Percentiles rank a stretch among this genome's conserved stretches.
Evolutionary conservation across 1,140 invertebrate genomes (phyloP).

Genomic region (Laupala kohalensis): DNA sequence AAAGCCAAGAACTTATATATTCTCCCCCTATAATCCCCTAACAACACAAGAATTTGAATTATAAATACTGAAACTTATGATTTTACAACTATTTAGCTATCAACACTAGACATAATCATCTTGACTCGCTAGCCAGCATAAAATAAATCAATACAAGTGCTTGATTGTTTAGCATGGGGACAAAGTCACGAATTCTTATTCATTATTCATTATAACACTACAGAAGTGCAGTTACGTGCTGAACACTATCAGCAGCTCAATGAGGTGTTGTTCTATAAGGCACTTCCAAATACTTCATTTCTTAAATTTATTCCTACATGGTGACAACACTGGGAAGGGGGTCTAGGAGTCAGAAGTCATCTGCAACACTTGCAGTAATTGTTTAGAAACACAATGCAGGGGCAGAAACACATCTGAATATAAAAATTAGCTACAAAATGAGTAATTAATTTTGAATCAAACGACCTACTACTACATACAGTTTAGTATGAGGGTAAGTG

Average conservation of each 20-base stretch:
- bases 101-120: background rate
- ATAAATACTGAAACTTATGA: background rate
- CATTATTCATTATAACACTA: background rate
- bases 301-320: constrained; percentile 9
- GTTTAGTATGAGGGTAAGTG: background rate
- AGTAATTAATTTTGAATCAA: background rate
- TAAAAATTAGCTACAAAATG: background rate
- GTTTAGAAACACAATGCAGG: constrained; percentile 5
- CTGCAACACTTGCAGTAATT: constrained; percentile 2
- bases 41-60: background rate
- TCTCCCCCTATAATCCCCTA: background rate
- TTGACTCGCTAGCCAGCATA: background rate
- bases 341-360: constrained; percentile 9
- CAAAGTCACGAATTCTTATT: background rate
- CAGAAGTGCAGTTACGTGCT: background rate
- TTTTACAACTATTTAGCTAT: background rate
- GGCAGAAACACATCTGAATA: background rate
- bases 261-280: background rate
- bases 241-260: background rate
- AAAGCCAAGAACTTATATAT: background rate
- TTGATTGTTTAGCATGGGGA: background rate
- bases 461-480: background rate
- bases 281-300: constrained; percentile 2
- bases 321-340: constrained; percentile 13
- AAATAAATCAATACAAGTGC: background rate